Evolutionary conservation across 2,113 vertebrate genomes (phyloP), one percentile per base, ranked within the genome.

Genomic region (Oncorhynchus nerka): DNA sequence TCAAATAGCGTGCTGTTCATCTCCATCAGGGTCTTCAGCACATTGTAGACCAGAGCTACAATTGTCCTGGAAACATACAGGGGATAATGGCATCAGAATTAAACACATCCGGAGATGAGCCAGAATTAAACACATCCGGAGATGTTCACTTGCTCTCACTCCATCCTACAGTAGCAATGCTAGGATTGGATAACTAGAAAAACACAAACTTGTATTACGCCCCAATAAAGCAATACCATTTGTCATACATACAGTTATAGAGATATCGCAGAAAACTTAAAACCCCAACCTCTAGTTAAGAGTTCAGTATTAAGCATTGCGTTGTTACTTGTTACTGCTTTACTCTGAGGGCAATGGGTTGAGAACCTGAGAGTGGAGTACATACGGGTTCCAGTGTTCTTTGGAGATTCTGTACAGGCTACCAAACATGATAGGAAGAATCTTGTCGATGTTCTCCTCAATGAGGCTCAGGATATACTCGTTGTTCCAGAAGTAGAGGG

Each of bases 311-410:
- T 45, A 45, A 45, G 39, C 39, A 45, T 45, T 45, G 39, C 51
- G 4, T 55, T 55, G 51, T 34, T 34, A 34, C 49, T 62, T 45
- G 39, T 45, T 7, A 24, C 20, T 62, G 59, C n/a, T 62, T 62
- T 62, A 62, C 7, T 5, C 59, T 3, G n/a, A 62, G 32, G 19
- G 1, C 0, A 59, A 26, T 57, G 20, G 20, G 62, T n/a, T 20
- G 12, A 70, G 51, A 55, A 55, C 51, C 51, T 19, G 16, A 55
- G 8, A 45, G 39, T 45, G 19, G 16, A 0, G 49, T 82, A 96
- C 97, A 16, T 95, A 99, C 98, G 89, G 95, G 86, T 99, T 99
- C 98, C 98, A 99, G 95, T 99, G 98, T 86, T 99, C 97, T 94
- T 99, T 99, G 93, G 98, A 99, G 93, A 99, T 98, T 88, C 95